A percentile compares a stretch with the other conserved stretches of the same genome.
These are phyloP conservation scores for Anagyrus pseudococci DNA, from an alignment of 2,888 invertebrate genomes.

Conservation along the genomic window DNA sequence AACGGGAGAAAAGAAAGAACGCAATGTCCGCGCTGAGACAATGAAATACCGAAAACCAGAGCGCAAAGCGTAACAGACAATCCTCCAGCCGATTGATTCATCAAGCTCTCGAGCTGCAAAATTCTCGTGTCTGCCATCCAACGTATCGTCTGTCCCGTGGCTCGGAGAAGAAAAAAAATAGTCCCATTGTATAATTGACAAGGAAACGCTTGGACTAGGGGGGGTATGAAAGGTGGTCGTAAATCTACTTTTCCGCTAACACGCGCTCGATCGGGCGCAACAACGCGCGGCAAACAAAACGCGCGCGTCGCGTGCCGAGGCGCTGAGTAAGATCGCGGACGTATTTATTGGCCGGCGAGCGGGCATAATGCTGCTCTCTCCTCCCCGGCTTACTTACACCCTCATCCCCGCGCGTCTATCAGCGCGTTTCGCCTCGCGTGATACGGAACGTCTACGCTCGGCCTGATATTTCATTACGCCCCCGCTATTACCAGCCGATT, in stretches of 20 bases:
- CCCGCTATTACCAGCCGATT: too few relatives aligned
- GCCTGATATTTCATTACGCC: constrained; percentile 38
- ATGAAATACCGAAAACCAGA: neutral
- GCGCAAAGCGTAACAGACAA: neutral
- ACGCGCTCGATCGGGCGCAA: neutral
- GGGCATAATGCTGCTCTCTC: constrained; percentile 42
- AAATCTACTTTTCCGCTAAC: constrained; percentile 7
- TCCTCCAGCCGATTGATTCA: neutral
- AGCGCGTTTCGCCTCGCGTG: constrained; percentile 45
- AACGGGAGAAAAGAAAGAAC: too few relatives aligned
- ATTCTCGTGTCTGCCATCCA: constrained; percentile 15
- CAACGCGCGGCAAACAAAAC: constrained; percentile 26
- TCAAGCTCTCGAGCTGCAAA: constrained; percentile 12
- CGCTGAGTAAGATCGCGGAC: constrained; percentile 37
- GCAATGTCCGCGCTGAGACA: neutral
- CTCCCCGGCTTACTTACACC: too few relatives aligned
- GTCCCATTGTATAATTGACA: constrained; percentile 35
- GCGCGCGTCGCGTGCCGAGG: constrained; percentile 32
- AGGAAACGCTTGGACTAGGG: neutral
- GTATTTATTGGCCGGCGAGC: constrained; percentile 39
- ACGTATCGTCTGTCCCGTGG: neutral
- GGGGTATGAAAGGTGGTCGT: constrained; percentile 7
- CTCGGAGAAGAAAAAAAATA: constrained; percentile 15
- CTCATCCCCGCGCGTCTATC: too few relatives aligned
- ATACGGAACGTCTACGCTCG: constrained; percentile 40